These are phyloP conservation scores for Falco rusticolus DNA, from an alignment of 2,797 vertebrate genomes.

Conservation along the genomic window DNA sequence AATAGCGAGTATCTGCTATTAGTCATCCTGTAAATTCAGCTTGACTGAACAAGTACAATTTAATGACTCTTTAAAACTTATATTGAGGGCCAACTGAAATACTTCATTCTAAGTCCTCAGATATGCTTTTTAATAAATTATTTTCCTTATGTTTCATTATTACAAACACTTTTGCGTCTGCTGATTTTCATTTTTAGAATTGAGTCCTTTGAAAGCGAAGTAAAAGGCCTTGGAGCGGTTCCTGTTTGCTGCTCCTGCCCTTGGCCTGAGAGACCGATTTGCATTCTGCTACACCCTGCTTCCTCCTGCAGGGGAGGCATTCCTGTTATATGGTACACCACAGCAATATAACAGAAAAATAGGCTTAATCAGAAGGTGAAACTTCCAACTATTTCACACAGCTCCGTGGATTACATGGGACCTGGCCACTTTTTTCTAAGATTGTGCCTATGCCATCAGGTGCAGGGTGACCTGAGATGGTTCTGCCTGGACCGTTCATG, in stretches of 20 bases:
- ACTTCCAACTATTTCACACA: background rate
- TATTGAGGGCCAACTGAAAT: background rate
- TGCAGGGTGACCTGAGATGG: background rate
- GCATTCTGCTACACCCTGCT: background rate
- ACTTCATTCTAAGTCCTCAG: background rate
- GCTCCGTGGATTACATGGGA: background rate
- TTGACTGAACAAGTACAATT: background rate
- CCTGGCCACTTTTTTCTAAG: background rate
- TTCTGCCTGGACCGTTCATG: background rate
- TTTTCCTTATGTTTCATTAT: background rate
- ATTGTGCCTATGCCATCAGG: background rate
- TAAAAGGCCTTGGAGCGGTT: background rate
- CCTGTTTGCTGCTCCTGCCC: background rate
- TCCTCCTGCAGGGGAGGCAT: rapidly evolving
- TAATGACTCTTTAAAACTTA: constrained; percentile 38
- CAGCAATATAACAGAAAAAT: background rate
- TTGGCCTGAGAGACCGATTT: background rate
- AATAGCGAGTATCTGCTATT: background rate
- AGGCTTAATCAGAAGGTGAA: background rate
- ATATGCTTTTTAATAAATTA: background rate
- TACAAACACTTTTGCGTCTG: background rate
- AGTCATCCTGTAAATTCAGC: constrained; percentile 20
- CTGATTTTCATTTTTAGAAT: background rate
- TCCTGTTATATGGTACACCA: background rate
- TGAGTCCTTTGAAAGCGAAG: background rate